phyloP scores from a whole-genome alignment of 2,888 invertebrate species.

The Ariolimax columbianus region DNA sequence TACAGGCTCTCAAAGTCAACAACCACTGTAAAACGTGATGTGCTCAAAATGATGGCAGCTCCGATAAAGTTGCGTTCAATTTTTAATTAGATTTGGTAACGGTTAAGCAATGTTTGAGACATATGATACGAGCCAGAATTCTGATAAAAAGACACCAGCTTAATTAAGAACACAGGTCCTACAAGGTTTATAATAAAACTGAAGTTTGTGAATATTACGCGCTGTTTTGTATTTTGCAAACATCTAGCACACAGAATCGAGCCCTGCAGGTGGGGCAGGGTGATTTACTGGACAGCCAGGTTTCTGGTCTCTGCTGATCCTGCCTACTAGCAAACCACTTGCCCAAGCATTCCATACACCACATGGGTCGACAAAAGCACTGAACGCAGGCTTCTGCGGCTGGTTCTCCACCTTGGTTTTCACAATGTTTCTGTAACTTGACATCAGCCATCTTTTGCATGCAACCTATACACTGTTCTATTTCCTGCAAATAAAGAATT shows the following conservation, averaged over 20 bases:
- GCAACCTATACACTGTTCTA: conserved; percentile 92
- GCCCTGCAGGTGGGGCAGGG: conserved; percentile 93
- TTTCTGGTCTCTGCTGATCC: conserved; percentile 84
- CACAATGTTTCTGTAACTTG: conserved; percentile 87
- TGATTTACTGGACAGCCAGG: conserved; percentile 90
- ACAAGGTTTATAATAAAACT: too few relatives aligned
- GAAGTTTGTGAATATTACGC: background rate
- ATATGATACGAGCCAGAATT: too few relatives aligned
- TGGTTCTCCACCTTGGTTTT: conserved; percentile 58
- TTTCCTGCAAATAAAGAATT: conserved; percentile 81
- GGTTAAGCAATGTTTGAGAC: too few relatives aligned
- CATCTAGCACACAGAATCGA: conserved; percentile 90
- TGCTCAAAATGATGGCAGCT: too few relatives aligned
- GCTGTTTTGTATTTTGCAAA: conserved; percentile 81
- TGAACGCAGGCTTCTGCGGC: conserved; percentile 79
- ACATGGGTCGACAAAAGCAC: conserved; percentile 91
- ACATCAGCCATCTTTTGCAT: conserved; percentile 89
- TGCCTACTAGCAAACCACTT: conserved; percentile 89
- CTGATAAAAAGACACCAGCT: too few relatives aligned
- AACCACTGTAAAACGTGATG: too few relatives aligned
- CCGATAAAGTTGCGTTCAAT: too few relatives aligned
- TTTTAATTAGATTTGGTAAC: too few relatives aligned
- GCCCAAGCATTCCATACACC: conserved; percentile 87
- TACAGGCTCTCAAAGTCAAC: too few relatives aligned
- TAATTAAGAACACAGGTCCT: too few relatives aligned